Conservation (phyloP, 2,888 invertebrate species). For the Piscicola geometra region DNA sequence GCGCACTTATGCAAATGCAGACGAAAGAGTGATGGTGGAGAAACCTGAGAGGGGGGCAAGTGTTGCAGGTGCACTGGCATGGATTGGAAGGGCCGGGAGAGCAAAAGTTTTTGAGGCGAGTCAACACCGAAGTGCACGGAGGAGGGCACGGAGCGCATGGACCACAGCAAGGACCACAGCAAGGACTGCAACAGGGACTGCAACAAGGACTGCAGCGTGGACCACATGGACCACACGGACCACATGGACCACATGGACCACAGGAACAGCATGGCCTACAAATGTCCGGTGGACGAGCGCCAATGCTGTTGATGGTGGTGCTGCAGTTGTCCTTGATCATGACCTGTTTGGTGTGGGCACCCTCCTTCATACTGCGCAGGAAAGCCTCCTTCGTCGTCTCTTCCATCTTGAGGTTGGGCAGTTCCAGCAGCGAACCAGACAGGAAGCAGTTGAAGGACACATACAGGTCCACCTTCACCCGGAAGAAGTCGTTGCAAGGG, state of each 20-base stretch:
- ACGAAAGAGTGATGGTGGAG: too few species aligned
- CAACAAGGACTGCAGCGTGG: background rate
- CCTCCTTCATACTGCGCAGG: background rate
- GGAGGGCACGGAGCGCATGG: background rate
- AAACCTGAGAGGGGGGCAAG: too few species aligned
- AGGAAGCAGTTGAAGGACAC: constrained; percentile 24
- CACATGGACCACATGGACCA: background rate
- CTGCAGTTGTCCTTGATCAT: background rate
- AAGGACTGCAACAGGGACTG: background rate
- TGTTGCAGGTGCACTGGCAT: too few species aligned
- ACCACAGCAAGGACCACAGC: background rate
- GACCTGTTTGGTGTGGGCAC: background rate
- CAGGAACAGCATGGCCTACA: background rate
- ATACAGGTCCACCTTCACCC: background rate
- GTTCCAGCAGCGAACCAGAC: constrained; percentile 23
- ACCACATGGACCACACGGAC: background rate
- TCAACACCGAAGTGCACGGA: too few species aligned
- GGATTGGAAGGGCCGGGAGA: too few species aligned
- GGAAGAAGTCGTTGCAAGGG: background rate
- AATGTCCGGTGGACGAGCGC: too few species aligned
- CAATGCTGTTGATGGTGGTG: too few species aligned
- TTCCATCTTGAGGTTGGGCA: background rate
- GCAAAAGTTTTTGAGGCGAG: too few species aligned
- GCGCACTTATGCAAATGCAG: too few species aligned
- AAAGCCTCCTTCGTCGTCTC: background rate